phyloP scores from a whole-genome alignment of 2,113 vertebrate genomes.

The Rhagologus leucostigma region DNA sequence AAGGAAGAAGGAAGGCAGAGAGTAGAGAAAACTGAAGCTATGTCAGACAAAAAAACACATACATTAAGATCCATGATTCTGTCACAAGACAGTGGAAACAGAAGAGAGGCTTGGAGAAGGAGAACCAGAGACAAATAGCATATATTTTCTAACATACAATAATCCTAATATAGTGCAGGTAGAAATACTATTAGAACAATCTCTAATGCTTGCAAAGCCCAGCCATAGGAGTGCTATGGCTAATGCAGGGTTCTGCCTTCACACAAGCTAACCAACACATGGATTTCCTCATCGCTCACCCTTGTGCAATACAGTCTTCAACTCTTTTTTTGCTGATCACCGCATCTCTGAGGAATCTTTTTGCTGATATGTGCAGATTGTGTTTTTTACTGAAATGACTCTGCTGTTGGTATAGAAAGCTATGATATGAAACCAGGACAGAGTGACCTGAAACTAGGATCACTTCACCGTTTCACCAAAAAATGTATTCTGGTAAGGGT shows the following conservation, averaged over 20 bases:
- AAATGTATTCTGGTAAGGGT: neutral
- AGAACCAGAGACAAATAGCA: neutral
- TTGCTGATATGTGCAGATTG: neutral
- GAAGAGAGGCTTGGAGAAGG: neutral
- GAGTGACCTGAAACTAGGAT: neutral
- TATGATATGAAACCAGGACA: neutral
- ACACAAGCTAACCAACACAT: neutral
- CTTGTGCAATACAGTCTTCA: constrained; percentile 40
- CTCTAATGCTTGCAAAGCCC: neutral
- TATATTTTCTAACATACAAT: neutral
- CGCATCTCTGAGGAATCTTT: constrained; percentile 14
- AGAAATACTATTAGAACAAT: neutral
- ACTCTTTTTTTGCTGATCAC: neutral
- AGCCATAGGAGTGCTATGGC: neutral
- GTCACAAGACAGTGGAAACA: neutral
- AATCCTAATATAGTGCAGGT: neutral
- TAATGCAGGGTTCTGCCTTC: neutral
- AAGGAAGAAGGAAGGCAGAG: neutral
- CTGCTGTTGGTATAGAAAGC: neutral
- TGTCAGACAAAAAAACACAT: neutral
- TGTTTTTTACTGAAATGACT: neutral
- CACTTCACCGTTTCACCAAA: neutral
- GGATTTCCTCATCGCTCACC: neutral
- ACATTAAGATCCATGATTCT: neutral
- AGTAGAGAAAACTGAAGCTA: neutral